Conservation (phyloP, 2,113 vertebrate genomes). For the Neopipo cinnamomea region DNA sequence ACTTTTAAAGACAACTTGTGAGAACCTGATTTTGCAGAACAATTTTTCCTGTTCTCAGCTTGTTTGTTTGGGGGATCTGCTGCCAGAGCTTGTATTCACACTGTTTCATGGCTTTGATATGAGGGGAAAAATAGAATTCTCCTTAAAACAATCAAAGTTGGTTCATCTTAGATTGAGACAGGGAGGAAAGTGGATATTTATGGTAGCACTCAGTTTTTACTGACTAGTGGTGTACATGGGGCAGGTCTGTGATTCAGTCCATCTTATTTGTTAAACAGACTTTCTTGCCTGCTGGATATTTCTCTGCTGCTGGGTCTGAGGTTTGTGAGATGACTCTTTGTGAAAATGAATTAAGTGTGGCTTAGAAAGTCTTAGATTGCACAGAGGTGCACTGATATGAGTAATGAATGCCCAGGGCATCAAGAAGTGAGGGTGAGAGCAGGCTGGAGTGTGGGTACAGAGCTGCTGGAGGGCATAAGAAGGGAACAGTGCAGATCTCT, state of each 20-base stretch:
- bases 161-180: not conserved
- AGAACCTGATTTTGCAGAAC: not conserved
- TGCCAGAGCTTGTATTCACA: not conserved
- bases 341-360: not conserved
- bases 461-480: not conserved
- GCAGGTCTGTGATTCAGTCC: not conserved
- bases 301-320: not conserved
- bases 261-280: not conserved
- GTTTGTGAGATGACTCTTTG: not conserved
- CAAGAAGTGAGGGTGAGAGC: not conserved
- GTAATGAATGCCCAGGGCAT: not conserved
- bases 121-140: not conserved
- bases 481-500: not conserved
- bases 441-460: fast-evolving
- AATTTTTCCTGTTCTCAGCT: not conserved
- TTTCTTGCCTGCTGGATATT: not conserved
- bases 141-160: not conserved
- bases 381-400: not conserved
- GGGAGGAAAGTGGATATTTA: not conserved
- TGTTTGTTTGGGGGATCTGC: not conserved
- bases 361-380: not conserved
- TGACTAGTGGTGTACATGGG: not conserved
- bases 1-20: not conserved
- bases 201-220: not conserved
- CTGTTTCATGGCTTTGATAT: not conserved